Conservation (phyloP, 2,888 invertebrate species). For the Melanophora roralis region DNA sequence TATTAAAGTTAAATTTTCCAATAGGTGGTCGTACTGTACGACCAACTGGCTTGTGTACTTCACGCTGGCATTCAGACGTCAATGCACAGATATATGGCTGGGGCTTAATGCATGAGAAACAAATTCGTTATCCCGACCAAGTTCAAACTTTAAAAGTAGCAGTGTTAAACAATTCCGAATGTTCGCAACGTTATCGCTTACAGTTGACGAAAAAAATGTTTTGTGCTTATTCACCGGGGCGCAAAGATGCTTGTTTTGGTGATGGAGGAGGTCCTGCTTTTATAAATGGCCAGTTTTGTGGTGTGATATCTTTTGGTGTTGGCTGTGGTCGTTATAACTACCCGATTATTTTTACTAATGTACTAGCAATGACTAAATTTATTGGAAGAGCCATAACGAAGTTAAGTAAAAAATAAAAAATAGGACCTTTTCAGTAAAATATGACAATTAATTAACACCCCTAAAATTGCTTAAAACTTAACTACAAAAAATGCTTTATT, state of each 20-base stretch:
- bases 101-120: too few species aligned
- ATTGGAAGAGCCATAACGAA: slow-evolving; percentile 10
- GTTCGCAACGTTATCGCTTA: neutral
- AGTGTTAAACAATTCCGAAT: neutral
- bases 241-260: slow-evolving; percentile 63
- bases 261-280: slow-evolving; percentile 66
- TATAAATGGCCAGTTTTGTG: slow-evolving; percentile 75
- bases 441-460: too few species aligned
- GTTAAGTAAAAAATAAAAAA: too few species aligned
- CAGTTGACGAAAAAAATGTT: slow-evolving; percentile 60
- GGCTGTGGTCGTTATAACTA: slow-evolving; percentile 78
- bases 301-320: slow-evolving; percentile 80
- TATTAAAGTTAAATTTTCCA: slow-evolving; percentile 42
- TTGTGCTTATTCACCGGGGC: slow-evolving; percentile 58
- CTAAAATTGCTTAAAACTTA: too few species aligned
- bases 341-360: slow-evolving; percentile 83
- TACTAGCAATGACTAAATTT: slow-evolving; percentile 9
- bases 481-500: too few species aligned
- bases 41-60: slow-evolving; percentile 41
- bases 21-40: slow-evolving; percentile 38
- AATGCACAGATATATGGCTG: slow-evolving; percentile 58
- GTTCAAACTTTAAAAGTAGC: slow-evolving; percentile 49
- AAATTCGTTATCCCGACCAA: slow-evolving; percentile 8
- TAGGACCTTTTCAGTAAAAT: too few species aligned
- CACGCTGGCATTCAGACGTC: neutral